A percentile compares a stretch with the other conserved stretches of the same genome.
Evolutionary conservation across 2,797 vertebrate genomes (phyloP).

Genomic region (Myotis planiceps): DNA sequence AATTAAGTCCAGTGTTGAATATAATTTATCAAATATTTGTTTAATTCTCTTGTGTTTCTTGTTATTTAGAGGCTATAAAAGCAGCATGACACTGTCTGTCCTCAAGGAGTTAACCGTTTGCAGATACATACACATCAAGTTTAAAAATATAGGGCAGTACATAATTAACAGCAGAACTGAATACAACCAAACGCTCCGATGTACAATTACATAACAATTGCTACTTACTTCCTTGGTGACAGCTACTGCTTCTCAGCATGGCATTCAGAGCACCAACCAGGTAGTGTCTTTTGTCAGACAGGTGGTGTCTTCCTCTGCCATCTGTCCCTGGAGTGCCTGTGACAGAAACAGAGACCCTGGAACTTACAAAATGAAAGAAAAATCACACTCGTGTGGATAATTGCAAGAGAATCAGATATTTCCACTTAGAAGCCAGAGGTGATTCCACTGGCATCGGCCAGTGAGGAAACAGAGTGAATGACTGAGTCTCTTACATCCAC

Average conservation of each 20-base stretch:
- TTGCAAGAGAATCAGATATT: slow-evolving; percentile 35
- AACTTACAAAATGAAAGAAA: not conserved
- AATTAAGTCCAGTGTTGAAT: not conserved
- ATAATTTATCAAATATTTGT: not conserved
- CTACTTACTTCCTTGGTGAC: not conserved
- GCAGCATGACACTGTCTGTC: not conserved
- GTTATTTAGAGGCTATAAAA: not conserved
- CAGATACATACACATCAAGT: not conserved
- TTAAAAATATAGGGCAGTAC: not conserved
- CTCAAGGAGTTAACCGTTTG: not conserved
- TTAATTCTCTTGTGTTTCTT: not conserved
- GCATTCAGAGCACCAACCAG: not conserved
- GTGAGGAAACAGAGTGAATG: not conserved
- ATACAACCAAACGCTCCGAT: not conserved
- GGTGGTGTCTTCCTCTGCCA: slow-evolving; percentile 48
- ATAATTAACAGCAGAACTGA: not conserved
- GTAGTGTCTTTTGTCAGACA: slow-evolving; percentile 31
- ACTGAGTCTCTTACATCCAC: not conserved
- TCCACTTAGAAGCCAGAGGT: not conserved
- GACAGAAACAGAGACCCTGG: not conserved
- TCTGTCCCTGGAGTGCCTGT: slow-evolving; percentile 50
- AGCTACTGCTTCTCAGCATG: not conserved
- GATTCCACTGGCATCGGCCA: not conserved
- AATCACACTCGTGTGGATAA: not conserved
- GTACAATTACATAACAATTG: not conserved